Percentiles rank a stretch among this genome's conserved stretches.
phyloP scores from a whole-genome alignment of 2,113 vertebrate species.

The Channa maculata region DNA sequence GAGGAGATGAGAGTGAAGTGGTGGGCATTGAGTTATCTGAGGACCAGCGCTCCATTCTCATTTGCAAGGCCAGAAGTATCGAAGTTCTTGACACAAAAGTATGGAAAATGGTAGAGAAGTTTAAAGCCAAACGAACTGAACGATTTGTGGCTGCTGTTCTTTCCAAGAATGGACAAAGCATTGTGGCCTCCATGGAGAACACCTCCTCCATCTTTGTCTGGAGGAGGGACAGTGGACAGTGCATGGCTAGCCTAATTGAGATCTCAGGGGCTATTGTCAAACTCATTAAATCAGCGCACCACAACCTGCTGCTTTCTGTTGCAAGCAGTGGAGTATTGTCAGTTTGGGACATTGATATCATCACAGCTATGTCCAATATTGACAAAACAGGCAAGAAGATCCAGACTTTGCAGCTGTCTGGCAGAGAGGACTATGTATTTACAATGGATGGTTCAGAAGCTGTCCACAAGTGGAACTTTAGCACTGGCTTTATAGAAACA shows the following conservation, averaged over 20 bases:
- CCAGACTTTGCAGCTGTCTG: constrained; percentile 89
- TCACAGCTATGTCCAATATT: constrained; percentile 99
- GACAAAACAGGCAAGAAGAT: constrained; percentile 98
- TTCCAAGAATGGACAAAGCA: constrained; percentile 96
- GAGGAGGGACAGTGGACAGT: constrained; percentile 97
- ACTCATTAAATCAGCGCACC: constrained; percentile 96
- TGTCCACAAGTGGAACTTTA: constrained; percentile 98
- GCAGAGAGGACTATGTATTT: constrained; percentile 95
- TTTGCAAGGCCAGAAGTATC: constrained; percentile 95
- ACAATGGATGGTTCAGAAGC: constrained; percentile 95
- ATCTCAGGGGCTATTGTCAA: constrained; percentile 97
- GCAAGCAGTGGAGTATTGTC: constrained; percentile 97
- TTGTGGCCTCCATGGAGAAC: constrained; percentile 98
- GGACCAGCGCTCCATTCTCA: constrained; percentile 96
- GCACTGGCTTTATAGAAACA: constrained; percentile 96
- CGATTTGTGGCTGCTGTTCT: constrained; percentile 94
- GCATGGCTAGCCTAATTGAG: constrained; percentile 98
- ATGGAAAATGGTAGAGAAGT: constrained; percentile 98
- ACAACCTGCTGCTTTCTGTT: constrained; percentile 95
- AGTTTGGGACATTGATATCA: constrained; percentile 98
- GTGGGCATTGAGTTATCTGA: constrained; percentile 95
- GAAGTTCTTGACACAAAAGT: constrained; percentile 93
- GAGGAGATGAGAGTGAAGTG: constrained; percentile 93
- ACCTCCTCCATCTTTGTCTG: constrained; percentile 98
- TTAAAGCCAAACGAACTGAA: constrained; percentile 95